Evolutionary conservation across 1,140 invertebrate species (phyloP).

Genomic region (Ooceraea biroi): DNA sequence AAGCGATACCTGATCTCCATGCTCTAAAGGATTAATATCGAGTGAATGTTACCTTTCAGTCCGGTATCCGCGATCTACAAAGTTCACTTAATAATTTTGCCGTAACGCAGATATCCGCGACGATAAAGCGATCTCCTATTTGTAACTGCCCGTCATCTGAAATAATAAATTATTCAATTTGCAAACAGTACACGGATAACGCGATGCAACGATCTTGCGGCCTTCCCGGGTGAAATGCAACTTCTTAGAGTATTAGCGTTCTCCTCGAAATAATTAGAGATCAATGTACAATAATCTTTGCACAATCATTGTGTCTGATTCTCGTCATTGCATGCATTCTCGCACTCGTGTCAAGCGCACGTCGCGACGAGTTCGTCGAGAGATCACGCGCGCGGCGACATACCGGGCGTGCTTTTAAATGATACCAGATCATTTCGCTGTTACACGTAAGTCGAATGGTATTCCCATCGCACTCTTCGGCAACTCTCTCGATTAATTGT

Average conservation of each 20-base stretch:
- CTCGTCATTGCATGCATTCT: too few species aligned
- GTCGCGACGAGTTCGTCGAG: too few species aligned
- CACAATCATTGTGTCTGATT: too few species aligned
- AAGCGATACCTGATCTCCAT: slow-evolving; percentile 46
- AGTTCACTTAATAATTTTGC: background rate
- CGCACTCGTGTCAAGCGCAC: too few species aligned
- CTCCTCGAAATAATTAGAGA: too few species aligned
- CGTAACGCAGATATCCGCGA: background rate
- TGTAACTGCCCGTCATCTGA: background rate
- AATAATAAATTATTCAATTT: slow-evolving; percentile 3
- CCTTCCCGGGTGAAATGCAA: too few species aligned
- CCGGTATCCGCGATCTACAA: background rate
- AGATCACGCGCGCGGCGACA: background rate
- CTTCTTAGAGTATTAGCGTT: too few species aligned
- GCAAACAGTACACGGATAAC: background rate
- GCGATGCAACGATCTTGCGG: too few species aligned
- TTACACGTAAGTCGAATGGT: slow-evolving; percentile 34
- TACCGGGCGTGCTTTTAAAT: background rate
- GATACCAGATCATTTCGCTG: slow-evolving; percentile 26
- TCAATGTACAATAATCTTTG: too few species aligned
- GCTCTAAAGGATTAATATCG: slow-evolving; percentile 45
- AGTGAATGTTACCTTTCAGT: slow-evolving; percentile 4
- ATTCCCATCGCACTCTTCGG: slow-evolving; percentile 25
- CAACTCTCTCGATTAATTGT: too few species aligned
- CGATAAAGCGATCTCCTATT: background rate